Conservation (phyloP, 2,113 vertebrate genomes). For the Raphicerus campestris region DNA sequence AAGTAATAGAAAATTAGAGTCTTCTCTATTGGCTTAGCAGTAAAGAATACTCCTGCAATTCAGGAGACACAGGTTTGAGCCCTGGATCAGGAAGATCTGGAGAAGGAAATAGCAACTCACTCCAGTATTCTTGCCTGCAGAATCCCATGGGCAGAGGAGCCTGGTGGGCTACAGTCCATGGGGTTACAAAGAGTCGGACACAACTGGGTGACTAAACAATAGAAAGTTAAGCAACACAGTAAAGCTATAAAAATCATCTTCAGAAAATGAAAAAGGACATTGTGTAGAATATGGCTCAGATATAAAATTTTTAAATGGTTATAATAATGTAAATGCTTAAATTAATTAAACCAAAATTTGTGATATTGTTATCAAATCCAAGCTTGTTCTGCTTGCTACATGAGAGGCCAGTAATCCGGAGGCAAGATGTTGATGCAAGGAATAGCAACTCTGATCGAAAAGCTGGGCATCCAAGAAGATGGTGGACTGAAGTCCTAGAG, state of each 20-base stretch:
- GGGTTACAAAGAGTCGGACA: neutral
- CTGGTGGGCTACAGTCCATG: neutral
- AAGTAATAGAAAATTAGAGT: neutral
- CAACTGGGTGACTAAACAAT: neutral
- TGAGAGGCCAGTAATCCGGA: neutral
- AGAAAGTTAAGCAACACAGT: neutral
- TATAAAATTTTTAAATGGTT: neutral
- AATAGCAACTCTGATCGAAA: neutral
- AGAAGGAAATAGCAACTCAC: neutral
- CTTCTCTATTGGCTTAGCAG: neutral
- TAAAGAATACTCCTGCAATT: neutral
- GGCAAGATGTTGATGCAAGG: neutral
- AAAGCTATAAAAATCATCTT: neutral
- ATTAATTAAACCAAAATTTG: neutral
- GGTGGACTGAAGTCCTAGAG: neutral
- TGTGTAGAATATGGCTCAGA: neutral
- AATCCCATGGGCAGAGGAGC: neutral
- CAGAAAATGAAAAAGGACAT: neutral
- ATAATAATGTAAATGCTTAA: neutral
- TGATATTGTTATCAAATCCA: neutral
- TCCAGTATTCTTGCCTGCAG: neutral
- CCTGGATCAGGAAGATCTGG: neutral
- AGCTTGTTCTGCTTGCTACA: neutral
- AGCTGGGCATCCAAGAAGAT: neutral
- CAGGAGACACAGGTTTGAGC: neutral